Base-by-base conservation (phyloP, 2,113 vertebrate genomes). In the Grantiella picta region DNA sequence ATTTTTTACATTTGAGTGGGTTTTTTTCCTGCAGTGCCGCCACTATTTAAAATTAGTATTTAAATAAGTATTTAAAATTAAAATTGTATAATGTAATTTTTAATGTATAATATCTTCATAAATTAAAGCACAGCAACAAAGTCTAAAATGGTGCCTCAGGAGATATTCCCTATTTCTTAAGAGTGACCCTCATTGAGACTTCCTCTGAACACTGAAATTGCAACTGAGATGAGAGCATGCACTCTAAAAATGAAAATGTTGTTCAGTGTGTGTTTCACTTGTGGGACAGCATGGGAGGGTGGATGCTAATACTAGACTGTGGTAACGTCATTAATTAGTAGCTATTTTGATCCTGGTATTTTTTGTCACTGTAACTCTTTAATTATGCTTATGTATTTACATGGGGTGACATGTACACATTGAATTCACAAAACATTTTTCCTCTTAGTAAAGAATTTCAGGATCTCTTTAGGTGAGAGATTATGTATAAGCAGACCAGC, bases 141-240 rank as follows among this genome's bases (percentile, higher is more conserved):
- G 25, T n/a, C 24, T 65, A 56, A 71, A 82, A 10, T 1, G 9
- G 6, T 76, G 8, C 23, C 45, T 72, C 28, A 36, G 80, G 75
- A 0, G 5, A n/a, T 7, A 0, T 59, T 40, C 4, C 3, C 2
- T 0, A 1, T 83, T 84, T 77, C 27, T 60, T 28, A 42, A 25
- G 21, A 53, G 27, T 52, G n/a, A n/a, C 1, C 5, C 1, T 85
- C n/a, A 22, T 2, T 31, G 40, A 76, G 53, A 76, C 15, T 68
- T 90, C 24, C 24, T 86, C 53, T 82, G 57, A 65, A 60, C 23
- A 27, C 29, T 88, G 42, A 90, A 82, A 72, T 65, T 28, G 15
- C 4, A 52, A 12, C 11, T 50, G 29, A 90, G 42, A 65, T 86
- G 69, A 82, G 45, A 80, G 15, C 6, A 36, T 47, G 81, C 78